A percentile compares a stretch with the other conserved stretches of the same genome.
phyloP scores from a whole-genome alignment of 2,888 invertebrate species.

The Leucophenga maculata region DNA sequence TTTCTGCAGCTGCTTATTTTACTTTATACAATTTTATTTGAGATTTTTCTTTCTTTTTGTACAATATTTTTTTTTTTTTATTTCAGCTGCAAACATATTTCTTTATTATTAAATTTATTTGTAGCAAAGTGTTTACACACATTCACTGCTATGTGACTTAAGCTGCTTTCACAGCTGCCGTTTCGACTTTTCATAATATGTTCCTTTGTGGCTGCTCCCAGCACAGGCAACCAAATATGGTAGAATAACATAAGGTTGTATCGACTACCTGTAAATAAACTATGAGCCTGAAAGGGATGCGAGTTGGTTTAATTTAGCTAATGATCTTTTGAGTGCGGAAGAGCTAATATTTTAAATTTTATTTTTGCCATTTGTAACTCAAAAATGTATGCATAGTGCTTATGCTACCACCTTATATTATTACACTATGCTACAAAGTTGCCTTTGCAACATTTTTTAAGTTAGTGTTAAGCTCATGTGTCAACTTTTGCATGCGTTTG shows the following conservation, averaged over 20 bases:
- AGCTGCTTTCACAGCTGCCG: not conserved
- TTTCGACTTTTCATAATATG: not conserved
- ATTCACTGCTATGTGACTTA: constrained; percentile 9
- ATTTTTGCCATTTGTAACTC: no score
- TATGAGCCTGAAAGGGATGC: no score
- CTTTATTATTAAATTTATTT: constrained; percentile 51
- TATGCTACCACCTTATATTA: no score
- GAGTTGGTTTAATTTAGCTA: no score
- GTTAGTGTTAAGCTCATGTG: not conserved
- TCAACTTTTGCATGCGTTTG: not conserved
- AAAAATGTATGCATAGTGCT: no score
- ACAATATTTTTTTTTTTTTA: not conserved
- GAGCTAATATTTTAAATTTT: no score
- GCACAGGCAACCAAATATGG: no score
- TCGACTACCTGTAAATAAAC: no score
- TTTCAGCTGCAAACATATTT: constrained; percentile 31
- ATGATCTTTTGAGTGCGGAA: no score
- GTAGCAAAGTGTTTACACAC: constrained; percentile 16
- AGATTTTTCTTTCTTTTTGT: not conserved
- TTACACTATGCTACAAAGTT: no score
- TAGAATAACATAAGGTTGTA: no score
- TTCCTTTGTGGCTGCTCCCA: no score
- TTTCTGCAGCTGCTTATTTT: constrained; percentile 43
- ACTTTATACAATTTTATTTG: constrained; percentile 59
- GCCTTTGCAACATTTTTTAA: constrained; percentile 2